phyloP scores from a whole-genome alignment of 1,140 invertebrate genomes.

The Drosophila nikananu region DNA sequence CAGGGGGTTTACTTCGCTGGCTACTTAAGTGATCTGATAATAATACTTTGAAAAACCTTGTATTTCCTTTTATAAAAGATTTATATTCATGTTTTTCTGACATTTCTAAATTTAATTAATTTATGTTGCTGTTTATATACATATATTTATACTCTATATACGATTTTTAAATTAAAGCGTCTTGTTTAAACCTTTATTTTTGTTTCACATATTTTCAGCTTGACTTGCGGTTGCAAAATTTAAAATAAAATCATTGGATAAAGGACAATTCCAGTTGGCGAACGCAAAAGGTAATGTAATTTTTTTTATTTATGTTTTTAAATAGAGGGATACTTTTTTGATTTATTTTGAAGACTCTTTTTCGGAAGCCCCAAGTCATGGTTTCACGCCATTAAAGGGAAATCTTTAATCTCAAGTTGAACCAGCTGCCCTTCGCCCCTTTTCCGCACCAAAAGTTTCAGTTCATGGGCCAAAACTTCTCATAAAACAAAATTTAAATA shows the following conservation, averaged over 20 bases:
- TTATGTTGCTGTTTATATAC: not conserved
- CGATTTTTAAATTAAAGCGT: not conserved
- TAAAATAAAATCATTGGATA: not conserved
- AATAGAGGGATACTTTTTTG: not conserved
- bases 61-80: not conserved
- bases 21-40: conserved; percentile 26
- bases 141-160: not conserved
- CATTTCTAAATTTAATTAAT: not conserved
- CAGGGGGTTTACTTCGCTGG: not conserved
- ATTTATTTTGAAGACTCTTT: not conserved
- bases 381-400: conserved; percentile 22
- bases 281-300: conserved; percentile 2
- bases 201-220: not conserved
- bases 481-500: conserved; percentile 34
- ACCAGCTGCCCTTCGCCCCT: conserved; percentile 7
- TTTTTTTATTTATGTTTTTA: not conserved
- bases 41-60: not conserved
- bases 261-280: not conserved
- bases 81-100: not conserved
- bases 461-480: conserved; percentile 45
- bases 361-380: conserved; percentile 1
- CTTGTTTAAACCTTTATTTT: not conserved
- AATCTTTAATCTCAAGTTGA: conserved; percentile 34
- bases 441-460: conserved; percentile 6
- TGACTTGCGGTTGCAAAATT: conserved; percentile 1